Conservation (phyloP, 2,888 invertebrate genomes). For the Cactoblastis cactorum region DNA sequence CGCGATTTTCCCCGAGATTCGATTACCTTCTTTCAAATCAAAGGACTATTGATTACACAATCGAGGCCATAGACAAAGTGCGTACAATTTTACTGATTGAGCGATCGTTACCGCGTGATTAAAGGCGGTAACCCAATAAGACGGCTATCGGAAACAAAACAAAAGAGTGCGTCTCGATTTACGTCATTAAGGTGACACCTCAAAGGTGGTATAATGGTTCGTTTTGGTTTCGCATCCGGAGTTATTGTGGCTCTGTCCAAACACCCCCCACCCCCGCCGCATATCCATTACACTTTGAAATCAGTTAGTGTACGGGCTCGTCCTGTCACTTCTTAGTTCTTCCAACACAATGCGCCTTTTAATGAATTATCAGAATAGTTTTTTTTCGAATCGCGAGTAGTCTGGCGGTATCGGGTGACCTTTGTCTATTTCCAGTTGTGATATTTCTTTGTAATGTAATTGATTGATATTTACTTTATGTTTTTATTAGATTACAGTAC, state of each 20-base stretch:
- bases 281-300: slow-evolving; percentile 40
- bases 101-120: slow-evolving; percentile 56
- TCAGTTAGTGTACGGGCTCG: slow-evolving; percentile 29
- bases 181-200: slow-evolving; percentile 63
- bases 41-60: slow-evolving; percentile 69
- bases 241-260: slow-evolving; percentile 60
- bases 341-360: slow-evolving; percentile 37
- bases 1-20: slow-evolving; percentile 27
- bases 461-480: too few relatives aligned
- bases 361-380: slow-evolving; percentile 26
- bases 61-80: slow-evolving; percentile 25
- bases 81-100: slow-evolving; percentile 46
- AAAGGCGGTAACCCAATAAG: slow-evolving; percentile 72
- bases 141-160: slow-evolving; percentile 54
- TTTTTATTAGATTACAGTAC: too few relatives aligned
- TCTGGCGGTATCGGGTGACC: neutral
- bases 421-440: neutral
- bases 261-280: slow-evolving; percentile 36
- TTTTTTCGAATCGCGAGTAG: neutral
- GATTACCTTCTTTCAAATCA: slow-evolving; percentile 56
- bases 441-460: too few relatives aligned
- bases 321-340: slow-evolving; percentile 35
- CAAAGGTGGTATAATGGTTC: slow-evolving; percentile 47
- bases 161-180: slow-evolving; percentile 64
- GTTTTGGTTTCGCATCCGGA: slow-evolving; percentile 54